phyloP scores from a whole-genome alignment of 2,888 invertebrate genomes.

The Melipona bicolor region DNA sequence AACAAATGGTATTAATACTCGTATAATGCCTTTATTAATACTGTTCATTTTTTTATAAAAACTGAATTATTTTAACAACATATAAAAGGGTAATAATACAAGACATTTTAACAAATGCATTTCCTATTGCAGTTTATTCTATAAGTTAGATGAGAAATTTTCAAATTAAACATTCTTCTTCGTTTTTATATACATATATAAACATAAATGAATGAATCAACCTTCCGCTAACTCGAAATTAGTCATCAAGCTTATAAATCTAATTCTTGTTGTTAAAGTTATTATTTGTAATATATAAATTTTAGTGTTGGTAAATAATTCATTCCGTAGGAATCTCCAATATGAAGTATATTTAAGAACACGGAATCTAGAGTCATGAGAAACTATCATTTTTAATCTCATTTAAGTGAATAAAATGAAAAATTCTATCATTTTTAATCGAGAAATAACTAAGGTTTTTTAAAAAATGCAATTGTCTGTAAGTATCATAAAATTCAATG shows the following conservation, averaged over 20 bases:
- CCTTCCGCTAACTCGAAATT: not conserved
- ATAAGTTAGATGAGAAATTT: not conserved
- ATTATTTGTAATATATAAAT: not conserved
- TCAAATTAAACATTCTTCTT: not conserved
- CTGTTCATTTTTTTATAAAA: constrained; percentile 34
- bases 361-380: not conserved
- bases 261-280: constrained; percentile 2
- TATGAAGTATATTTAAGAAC: not conserved
- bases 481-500: constrained; percentile 23
- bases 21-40: constrained; percentile 30
- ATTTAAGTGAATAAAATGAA: not conserved
- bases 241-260: not conserved
- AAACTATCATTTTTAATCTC: constrained; percentile 20
- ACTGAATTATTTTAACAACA: constrained; percentile 25
- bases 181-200: not conserved
- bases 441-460: constrained; percentile 7
- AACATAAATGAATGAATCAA: not conserved
- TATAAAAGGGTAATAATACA: not conserved
- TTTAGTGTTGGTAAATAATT: not conserved
- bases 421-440: constrained; percentile 22
- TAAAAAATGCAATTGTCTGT: constrained; percentile 18
- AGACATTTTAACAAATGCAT: constrained; percentile 12
- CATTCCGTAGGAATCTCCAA: not conserved
- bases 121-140: constrained; percentile 25
- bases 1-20: constrained; percentile 50